phyloP scores from a whole-genome alignment of 1,140 invertebrate species.

The Pollicipes pollicipes region DNA sequence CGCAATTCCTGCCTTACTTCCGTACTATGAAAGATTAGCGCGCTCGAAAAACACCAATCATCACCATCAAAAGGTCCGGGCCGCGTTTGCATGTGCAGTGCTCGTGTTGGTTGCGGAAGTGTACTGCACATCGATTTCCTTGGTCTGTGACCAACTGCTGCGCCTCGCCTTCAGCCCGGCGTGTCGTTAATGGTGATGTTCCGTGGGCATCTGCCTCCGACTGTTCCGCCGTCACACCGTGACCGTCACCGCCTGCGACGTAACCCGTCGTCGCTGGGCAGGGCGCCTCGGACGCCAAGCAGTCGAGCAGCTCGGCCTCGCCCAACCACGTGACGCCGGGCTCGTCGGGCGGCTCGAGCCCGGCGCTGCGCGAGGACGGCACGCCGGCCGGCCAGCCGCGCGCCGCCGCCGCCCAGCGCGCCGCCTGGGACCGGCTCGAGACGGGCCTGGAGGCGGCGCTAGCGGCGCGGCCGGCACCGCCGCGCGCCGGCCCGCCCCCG shows the following conservation, averaged over 20 bases:
- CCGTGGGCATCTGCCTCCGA: no score
- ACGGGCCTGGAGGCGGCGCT: slow-evolving; percentile 4
- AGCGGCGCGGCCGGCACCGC: slow-evolving; percentile 35
- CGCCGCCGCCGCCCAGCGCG: no score
- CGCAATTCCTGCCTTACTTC: no score
- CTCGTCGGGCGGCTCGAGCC: background rate
- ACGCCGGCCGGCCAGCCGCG: background rate
- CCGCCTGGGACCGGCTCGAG: background rate
- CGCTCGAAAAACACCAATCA: no score
- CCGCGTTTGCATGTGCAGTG: no score
- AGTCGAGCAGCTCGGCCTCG: slow-evolving; percentile 14
- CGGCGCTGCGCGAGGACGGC: background rate
- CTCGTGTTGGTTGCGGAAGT: no score
- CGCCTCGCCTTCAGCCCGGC: no score
- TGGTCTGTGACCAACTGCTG: no score
- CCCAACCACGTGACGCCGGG: slow-evolving; percentile 6
- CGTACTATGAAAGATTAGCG: no score
- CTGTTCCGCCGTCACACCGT: background rate
- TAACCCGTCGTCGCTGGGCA: slow-evolving; percentile 7
- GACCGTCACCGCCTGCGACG: background rate
- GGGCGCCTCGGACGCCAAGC: slow-evolving; percentile 6
- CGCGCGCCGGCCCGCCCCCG: slow-evolving; percentile 40
- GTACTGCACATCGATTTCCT: no score
- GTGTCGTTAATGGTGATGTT: no score
- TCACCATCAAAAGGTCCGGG: no score